These are phyloP conservation scores for Aporrectodea caliginosa DNA, from an alignment of 1,140 invertebrate genomes.

Conservation along the genomic window DNA sequence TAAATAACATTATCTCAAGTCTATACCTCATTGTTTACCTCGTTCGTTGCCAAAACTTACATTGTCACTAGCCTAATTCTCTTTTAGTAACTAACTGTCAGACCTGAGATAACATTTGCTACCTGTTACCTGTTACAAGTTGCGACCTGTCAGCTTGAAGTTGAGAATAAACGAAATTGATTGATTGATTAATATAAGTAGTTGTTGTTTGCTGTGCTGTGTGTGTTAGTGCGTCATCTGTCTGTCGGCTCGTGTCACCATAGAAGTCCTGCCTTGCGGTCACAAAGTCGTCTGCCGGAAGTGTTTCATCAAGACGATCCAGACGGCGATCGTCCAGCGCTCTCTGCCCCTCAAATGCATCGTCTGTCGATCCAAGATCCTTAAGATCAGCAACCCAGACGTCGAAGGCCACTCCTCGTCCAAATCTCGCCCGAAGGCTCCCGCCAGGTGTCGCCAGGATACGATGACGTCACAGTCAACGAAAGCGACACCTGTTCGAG, in stretches of 20 bases:
- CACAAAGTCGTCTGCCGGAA: not conserved
- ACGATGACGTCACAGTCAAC: not conserved
- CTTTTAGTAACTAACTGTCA: no score
- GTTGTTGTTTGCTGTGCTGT: no score
- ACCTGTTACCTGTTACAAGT: no score
- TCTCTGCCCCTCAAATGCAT: not conserved
- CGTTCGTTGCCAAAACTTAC: no score
- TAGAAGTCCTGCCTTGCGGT: not conserved
- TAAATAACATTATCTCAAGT: no score
- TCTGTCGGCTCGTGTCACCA: not conserved
- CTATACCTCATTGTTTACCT: no score
- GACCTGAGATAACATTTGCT: no score
- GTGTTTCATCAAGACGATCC: not conserved
- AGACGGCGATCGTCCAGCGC: not conserved
- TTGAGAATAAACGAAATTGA: no score
- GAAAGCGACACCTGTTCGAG: not conserved
- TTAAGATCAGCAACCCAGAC: not conserved
- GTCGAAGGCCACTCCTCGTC: not conserved
- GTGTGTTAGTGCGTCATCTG: not conserved
- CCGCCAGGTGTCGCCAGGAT: not conserved
- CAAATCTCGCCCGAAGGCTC: not conserved
- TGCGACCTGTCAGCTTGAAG: no score
- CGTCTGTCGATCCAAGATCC: not conserved
- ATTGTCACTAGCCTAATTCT: no score
- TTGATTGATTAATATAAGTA: no score